These are phyloP conservation scores for Meleagris gallopavo DNA, from an alignment of 2,113 vertebrate genomes.

Conservation along the genomic window DNA sequence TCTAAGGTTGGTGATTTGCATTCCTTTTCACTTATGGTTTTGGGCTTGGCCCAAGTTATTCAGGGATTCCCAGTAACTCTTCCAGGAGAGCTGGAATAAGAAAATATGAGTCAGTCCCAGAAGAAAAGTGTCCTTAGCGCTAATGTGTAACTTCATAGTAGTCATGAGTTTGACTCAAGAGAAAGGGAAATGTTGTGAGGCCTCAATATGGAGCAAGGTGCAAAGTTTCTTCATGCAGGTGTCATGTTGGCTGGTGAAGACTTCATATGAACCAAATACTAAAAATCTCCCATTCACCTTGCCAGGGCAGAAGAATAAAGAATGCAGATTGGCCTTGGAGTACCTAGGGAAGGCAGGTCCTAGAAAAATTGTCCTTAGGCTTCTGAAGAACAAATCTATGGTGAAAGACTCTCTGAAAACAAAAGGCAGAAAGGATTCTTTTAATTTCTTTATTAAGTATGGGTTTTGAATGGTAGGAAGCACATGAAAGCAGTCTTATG, in stretches of 20 bases:
- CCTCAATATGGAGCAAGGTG: background rate
- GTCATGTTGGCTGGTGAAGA: background rate
- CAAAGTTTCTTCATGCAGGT: background rate
- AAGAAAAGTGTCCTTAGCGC: background rate
- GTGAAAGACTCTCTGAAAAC: background rate
- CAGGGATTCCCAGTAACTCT: slow-evolving; percentile 16
- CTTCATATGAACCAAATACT: background rate
- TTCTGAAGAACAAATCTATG: background rate
- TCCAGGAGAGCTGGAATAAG: background rate
- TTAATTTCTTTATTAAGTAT: background rate
- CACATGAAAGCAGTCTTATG: background rate
- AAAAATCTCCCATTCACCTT: background rate
- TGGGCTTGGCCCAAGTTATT: slow-evolving; percentile 8
- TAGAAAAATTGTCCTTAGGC: background rate
- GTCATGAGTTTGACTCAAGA: background rate
- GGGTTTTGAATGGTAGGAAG: background rate
- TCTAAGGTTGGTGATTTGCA: slow-evolving; percentile 34
- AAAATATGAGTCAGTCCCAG: slow-evolving; percentile 37
- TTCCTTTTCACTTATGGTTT: slow-evolving; percentile 57
- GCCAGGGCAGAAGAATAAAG: background rate
- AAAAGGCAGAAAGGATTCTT: slow-evolving; percentile 3
- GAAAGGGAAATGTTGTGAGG: background rate
- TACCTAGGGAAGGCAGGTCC: background rate
- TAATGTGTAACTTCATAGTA: background rate
- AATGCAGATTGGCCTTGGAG: background rate